A percentile compares a stretch with the other conserved stretches of the same genome.
phyloP scores from a whole-genome alignment of 2,888 invertebrate species.

The Meliscaeva auricollis region DNA sequence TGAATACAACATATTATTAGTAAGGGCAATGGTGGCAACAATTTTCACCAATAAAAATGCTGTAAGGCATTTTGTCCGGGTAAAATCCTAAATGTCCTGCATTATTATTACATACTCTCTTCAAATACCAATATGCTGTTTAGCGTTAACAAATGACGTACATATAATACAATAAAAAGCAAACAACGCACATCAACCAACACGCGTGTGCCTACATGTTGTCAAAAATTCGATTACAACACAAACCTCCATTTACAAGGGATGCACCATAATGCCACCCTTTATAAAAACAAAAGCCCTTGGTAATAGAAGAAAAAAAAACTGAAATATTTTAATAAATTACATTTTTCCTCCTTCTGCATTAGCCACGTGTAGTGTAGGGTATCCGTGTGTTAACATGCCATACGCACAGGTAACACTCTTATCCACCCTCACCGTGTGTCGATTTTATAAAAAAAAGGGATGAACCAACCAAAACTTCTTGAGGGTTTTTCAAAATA shows the following conservation, averaged over 20 bases:
- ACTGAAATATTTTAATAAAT: constrained; percentile 42
- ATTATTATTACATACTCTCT: no score
- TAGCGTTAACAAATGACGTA: neutral
- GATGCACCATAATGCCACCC: constrained; percentile 39
- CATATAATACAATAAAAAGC: constrained; percentile 35
- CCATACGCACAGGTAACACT: constrained; percentile 70
- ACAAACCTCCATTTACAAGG: constrained; percentile 5
- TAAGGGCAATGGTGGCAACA: no score
- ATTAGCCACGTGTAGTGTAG: constrained; percentile 63
- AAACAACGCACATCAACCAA: constrained; percentile 39
- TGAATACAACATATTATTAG: no score
- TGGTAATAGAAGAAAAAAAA: constrained; percentile 8
- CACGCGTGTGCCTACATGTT: constrained; percentile 25
- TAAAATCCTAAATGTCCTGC: no score
- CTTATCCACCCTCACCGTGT: constrained; percentile 55
- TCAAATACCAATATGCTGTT: neutral
- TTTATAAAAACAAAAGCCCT: constrained; percentile 2
- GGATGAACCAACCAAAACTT: constrained; percentile 11
- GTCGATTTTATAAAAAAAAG: constrained; percentile 18
- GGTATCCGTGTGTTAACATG: constrained; percentile 30
- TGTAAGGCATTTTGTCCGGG: no score
- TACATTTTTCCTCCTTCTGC: neutral
- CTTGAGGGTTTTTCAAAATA: no score
- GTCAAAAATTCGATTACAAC: constrained; percentile 39
- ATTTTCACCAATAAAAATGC: no score